These are phyloP conservation scores for Plectus sambesii DNA, from an alignment of 1,140 invertebrate species.

Conservation along the genomic window DNA sequence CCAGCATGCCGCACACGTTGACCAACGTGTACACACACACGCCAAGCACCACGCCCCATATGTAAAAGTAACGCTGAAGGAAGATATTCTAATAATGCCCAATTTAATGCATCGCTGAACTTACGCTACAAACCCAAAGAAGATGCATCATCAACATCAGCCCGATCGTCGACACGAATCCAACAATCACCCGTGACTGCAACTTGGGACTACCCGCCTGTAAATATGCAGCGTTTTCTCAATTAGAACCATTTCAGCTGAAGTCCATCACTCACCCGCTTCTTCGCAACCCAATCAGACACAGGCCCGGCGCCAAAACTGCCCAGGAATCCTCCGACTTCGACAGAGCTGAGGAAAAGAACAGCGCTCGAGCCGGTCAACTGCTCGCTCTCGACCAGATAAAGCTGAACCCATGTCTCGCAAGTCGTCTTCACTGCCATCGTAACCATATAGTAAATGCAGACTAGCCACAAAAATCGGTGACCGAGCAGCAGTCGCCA, in stretches of 20 bases:
- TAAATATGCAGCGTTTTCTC: not conserved
- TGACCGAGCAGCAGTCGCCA: too few relatives aligned
- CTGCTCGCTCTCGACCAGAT: not conserved
- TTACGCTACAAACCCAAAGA: not conserved
- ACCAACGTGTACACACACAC: not conserved
- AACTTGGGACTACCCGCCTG: not conserved
- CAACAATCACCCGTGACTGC: not conserved
- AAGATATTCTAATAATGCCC: not conserved
- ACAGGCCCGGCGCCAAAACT: not conserved
- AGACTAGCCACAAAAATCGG: not conserved
- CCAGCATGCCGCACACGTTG: not conserved
- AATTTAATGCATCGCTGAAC: not conserved
- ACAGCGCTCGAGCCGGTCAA: not conserved
- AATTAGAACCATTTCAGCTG: not conserved
- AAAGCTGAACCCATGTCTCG: not conserved
- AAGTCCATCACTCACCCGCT: not conserved
- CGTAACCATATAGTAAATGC: not conserved
- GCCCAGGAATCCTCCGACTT: not conserved
- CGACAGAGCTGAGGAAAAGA: not conserved
- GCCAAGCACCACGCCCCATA: not conserved
- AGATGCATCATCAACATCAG: not conserved
- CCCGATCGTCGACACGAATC: not conserved
- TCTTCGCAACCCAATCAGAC: not conserved
- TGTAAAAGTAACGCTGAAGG: not conserved
- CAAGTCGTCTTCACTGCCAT: not conserved